These are phyloP conservation scores for Orcinus orca DNA, from an alignment of 2,113 vertebrate genomes.

Conservation along the genomic window DNA sequence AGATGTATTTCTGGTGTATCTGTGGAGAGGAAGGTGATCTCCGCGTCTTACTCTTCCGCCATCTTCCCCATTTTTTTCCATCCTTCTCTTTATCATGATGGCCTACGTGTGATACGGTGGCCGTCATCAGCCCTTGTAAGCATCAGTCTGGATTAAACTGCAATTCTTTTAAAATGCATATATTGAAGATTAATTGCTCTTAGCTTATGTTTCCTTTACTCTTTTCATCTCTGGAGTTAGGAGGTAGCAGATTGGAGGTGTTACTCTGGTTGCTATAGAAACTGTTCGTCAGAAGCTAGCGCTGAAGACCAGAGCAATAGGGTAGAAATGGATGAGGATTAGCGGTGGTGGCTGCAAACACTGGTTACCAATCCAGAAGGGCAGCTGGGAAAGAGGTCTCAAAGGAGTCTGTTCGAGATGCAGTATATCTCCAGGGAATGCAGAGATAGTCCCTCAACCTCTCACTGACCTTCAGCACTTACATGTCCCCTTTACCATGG, in stretches of 20 bases:
- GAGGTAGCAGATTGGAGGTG: not conserved
- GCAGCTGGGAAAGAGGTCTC: slow-evolving; percentile 19
- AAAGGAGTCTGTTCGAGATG: not conserved
- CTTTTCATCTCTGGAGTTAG: slow-evolving; percentile 19
- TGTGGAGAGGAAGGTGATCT: too few relatives aligned
- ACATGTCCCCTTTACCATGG: not conserved
- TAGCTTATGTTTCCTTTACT: not conserved
- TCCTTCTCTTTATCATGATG: not conserved
- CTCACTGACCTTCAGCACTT: not conserved
- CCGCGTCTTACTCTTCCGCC: too few relatives aligned
- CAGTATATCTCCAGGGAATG: not conserved
- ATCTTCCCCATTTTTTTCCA: too few relatives aligned
- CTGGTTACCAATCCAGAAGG: slow-evolving; percentile 32
- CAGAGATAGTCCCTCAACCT: not conserved
- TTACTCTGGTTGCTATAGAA: slow-evolving; percentile 57
- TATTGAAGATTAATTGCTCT: not conserved
- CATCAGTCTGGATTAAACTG: not conserved
- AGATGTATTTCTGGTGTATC: too few relatives aligned
- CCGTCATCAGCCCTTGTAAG: not conserved
- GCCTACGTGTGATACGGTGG: not conserved
- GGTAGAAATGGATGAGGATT: not conserved
- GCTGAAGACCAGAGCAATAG: not conserved
- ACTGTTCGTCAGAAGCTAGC: slow-evolving; percentile 7
- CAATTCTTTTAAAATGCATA: not conserved
- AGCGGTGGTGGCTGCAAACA: not conserved